Conservation (phyloP, 2,888 invertebrate genomes). For the Leucophenga maculata region DNA sequence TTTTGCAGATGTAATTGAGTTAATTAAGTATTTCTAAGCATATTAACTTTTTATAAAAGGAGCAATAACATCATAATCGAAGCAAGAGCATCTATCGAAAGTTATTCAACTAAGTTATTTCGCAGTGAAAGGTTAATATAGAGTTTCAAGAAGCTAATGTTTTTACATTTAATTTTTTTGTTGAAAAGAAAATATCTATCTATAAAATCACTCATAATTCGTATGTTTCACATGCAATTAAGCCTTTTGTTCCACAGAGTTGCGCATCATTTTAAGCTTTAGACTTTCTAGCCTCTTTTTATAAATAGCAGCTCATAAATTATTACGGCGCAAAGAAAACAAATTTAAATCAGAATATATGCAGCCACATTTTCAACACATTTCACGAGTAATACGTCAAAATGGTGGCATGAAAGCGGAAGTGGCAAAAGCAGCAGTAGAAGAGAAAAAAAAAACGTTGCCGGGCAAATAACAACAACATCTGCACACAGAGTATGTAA, state of each 20-base stretch:
- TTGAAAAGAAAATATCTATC: too few relatives aligned
- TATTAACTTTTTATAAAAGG: slow-evolving; percentile 8
- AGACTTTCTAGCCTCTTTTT: background rate
- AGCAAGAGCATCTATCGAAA: too few relatives aligned
- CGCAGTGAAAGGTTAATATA: too few relatives aligned
- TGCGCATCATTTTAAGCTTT: too few relatives aligned
- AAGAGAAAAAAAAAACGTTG: background rate
- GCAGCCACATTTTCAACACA: slow-evolving; percentile 6
- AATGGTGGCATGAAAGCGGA: background rate
- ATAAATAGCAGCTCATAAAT: slow-evolving; percentile 2
- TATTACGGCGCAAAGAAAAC: background rate
- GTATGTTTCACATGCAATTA: too few relatives aligned
- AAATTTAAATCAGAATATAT: background rate
- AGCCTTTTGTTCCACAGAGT: too few relatives aligned
- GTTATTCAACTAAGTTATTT: too few relatives aligned
- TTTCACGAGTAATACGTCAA: slow-evolving; percentile 6
- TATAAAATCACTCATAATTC: too few relatives aligned
- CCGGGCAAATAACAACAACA: background rate
- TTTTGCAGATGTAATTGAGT: background rate
- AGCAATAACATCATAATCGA: background rate
- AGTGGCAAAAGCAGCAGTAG: background rate
- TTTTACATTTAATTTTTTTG: too few relatives aligned
- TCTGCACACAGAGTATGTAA: too few relatives aligned
- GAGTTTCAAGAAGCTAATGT: too few relatives aligned
- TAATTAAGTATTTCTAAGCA: slow-evolving; percentile 4